Evolutionary conservation across 2,113 vertebrate species (phyloP), one percentile per base, ranked within the genome.

Genomic region (Ploceus nigricollis): DNA sequence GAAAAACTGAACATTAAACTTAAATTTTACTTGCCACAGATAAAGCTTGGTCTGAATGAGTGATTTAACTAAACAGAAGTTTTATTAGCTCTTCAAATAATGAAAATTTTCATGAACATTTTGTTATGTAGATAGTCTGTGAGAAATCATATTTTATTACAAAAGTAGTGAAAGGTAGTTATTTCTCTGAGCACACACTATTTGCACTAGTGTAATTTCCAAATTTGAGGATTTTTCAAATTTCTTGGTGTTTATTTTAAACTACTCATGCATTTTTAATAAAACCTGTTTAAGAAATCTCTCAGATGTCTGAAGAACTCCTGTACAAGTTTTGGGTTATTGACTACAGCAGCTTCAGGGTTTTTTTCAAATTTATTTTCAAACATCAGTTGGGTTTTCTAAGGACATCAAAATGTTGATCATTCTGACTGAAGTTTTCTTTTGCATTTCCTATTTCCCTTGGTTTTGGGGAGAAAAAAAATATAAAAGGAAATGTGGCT

Each of bases 191-290:
- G 47, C 12, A 42, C 4, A n/a, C 15, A 27, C 2, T 47, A 13
- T 75, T 95, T 81, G 45, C 22, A 19, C 57, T 85, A 53, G 30
- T 47, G 35, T 82, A 51, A 82, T 93, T 93, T 81, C 37, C 35
- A 68, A 77, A 40, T 65, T 7, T 40, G 31, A 90, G 22, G n/a
- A 65, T 82, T 95, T 93, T 88, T 90, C 70, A 70, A 23, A 68
- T 82, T 81, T 82, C 56, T 58, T 80, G 24, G 30, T 60, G 23
- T 73, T 87, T 93, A 21, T 89, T 93, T 94, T 83, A 85, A 95
- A 73, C 15, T 54, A 23, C 25, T 94, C 40, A 82, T 94, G 69
- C 65, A 91, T 96, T 95, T 97, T 97, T 95, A 95, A 96, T 28
- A 80, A 90, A 93, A 60, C 4, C 22, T 88, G 12, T 61, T 95